Evolutionary conservation across 2,113 vertebrate species (phyloP).

Genomic region (Mystacornis crossleyi): DNA sequence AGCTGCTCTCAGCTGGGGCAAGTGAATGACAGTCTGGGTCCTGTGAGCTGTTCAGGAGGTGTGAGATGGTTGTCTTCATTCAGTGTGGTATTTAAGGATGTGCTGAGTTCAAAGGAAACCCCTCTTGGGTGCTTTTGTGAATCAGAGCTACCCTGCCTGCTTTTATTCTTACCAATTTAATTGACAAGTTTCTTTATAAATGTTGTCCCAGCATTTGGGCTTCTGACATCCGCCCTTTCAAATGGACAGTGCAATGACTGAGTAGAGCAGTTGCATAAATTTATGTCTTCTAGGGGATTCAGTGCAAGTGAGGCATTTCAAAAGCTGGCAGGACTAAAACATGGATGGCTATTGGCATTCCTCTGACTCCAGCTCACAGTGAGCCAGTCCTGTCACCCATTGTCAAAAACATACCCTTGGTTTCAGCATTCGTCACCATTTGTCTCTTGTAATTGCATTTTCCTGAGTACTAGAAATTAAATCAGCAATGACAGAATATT

Average conservation of each 20-base stretch:
- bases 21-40: background rate
- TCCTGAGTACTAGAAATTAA: conserved; percentile 30
- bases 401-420: background rate
- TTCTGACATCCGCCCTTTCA: background rate
- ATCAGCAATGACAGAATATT: conserved; percentile 45
- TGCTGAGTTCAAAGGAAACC: background rate
- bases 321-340: background rate
- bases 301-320: background rate
- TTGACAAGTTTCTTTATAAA: background rate
- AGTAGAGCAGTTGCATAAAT: background rate
- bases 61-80: background rate
- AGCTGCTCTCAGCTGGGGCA: background rate
- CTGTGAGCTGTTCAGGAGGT: background rate
- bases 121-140: background rate
- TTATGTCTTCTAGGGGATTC: background rate
- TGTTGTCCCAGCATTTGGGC: background rate
- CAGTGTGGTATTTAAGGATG: background rate
- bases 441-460: conserved; percentile 23
- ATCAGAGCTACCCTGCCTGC: background rate
- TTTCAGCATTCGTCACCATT: conserved; percentile 32
- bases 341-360: background rate
- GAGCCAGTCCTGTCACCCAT: background rate
- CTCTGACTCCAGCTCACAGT: background rate
- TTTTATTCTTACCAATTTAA: background rate
- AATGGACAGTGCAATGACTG: background rate